Evolutionary conservation across 2,888 invertebrate species (phyloP), one percentile per base, ranked within the genome.

Genomic region (Altica lythri): DNA sequence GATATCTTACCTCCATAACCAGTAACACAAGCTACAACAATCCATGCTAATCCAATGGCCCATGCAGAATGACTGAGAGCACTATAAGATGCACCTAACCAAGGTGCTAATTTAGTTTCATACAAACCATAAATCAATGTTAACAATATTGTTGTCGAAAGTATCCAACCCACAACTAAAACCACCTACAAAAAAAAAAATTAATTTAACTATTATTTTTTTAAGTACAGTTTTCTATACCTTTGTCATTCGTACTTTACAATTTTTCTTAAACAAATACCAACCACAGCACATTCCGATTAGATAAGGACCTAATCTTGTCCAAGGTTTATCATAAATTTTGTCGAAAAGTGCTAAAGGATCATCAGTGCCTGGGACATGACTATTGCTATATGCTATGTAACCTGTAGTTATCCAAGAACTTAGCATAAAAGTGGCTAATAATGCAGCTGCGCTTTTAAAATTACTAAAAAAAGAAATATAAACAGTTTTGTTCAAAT

Each of bases 241-340:
- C 79, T 82, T 85, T 22, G 82, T 83, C 83, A 92, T 85, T 58
- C 83, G 81, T 12, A 92, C 83, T 73, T 86, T 86, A 74, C 90
- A 85, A 71, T 90, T 86, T 17, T 88, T 90, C 76, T 89, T 89
- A 73, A 89, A 92, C 13, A 92, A 78, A 57, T 88, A 83, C 86
- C 91, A 92, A 0, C 92, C 92, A 0, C 87, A 86, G 12, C 84
- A 80, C 90, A 92, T 92, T 61, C 92, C 92, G 46, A 92, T 86
- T 1, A 92, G 78, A 73, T 92, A 92, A 0, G 92, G 92, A 0
- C 92, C 92, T 9, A 92, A 76, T 53, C 92, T 77, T 0, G 92
- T 92, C 90, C 92, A 92, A 1, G 92, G 92, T 75, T 92, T 92
- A 76, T 92, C 92, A 74, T 92, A 92, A 64, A 92, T 89, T 78